phyloP scores from a whole-genome alignment of 2,888 invertebrate genomes.

The Sthenelais limicola region DNA sequence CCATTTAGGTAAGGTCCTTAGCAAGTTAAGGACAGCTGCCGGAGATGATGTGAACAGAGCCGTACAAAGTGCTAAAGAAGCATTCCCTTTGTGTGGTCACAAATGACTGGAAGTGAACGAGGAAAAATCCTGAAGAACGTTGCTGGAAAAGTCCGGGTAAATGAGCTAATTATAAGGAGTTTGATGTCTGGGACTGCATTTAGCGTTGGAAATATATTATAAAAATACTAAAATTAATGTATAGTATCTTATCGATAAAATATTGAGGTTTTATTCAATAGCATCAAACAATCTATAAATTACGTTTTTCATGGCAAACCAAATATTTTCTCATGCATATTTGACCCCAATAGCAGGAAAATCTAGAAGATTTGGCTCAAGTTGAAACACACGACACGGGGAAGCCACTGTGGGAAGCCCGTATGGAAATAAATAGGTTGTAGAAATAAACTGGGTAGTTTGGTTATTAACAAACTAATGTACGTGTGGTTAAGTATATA shows the following conservation, averaged over 20 bases:
- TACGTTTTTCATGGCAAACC: too few species aligned
- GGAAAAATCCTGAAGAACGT: constrained; percentile 72
- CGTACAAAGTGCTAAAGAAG: constrained; percentile 69
- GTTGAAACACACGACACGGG: constrained; percentile 74
- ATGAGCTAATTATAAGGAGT: neutral
- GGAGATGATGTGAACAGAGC: constrained; percentile 71
- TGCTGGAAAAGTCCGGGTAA: constrained; percentile 71
- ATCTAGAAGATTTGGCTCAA: constrained; percentile 64
- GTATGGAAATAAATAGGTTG: too few species aligned
- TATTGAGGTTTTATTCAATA: too few species aligned
- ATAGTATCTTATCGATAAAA: too few species aligned
- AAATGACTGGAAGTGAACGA: constrained; percentile 71
- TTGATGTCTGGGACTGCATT: too few species aligned
- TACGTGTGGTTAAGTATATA: too few species aligned
- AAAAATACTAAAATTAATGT: too few species aligned
- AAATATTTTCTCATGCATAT: too few species aligned
- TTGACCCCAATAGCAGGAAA: constrained; percentile 66
- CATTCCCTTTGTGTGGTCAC: constrained; percentile 71
- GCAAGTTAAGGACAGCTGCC: constrained; percentile 56
- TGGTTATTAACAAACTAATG: too few species aligned
- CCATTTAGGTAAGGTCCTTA: constrained; percentile 62
- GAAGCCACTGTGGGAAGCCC: constrained; percentile 76
- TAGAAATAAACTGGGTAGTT: too few species aligned
- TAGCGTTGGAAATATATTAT: too few species aligned
- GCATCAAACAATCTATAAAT: too few species aligned